A percentile compares a stretch with the other conserved stretches of the same genome.
These are phyloP conservation scores for Phlogophora meticulosa DNA, from an alignment of 2,888 invertebrate species.

Conservation along the genomic window DNA sequence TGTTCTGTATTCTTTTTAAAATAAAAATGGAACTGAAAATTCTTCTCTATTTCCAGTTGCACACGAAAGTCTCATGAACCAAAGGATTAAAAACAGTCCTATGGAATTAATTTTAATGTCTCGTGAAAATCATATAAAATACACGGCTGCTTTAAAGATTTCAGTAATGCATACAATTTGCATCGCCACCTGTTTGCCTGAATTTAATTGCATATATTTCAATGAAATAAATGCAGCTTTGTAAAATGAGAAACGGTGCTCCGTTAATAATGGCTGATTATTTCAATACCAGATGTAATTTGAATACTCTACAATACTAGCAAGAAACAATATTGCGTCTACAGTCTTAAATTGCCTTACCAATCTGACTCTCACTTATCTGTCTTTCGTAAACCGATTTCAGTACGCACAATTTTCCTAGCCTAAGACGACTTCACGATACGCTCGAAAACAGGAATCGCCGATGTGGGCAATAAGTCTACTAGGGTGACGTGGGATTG, in stretches of 20 bases:
- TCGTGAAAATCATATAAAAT: slow-evolving; percentile 32
- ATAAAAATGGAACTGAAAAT: slow-evolving; percentile 36
- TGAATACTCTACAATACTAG: slow-evolving; percentile 15
- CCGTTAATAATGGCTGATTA: slow-evolving; percentile 28
- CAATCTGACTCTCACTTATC: slow-evolving; percentile 1
- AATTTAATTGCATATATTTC: slow-evolving; percentile 43
- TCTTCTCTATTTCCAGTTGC: slow-evolving; percentile 21
- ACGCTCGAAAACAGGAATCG: neutral
- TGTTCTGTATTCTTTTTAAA: slow-evolving; percentile 36
- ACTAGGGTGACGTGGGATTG: neutral
- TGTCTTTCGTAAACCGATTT: neutral
- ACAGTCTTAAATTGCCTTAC: neutral
- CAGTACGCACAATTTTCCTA: neutral
- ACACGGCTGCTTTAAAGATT: slow-evolving; percentile 26
- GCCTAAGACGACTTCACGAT: neutral
- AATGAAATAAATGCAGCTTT: slow-evolving; percentile 34
- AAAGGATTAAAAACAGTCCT: slow-evolving; percentile 29
- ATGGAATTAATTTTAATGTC: slow-evolving; percentile 29
- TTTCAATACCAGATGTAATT: slow-evolving; percentile 33
- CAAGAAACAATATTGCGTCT: neutral
- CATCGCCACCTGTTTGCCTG: slow-evolving; percentile 40
- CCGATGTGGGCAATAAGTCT: neutral
- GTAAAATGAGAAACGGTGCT: slow-evolving; percentile 18
- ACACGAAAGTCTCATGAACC: slow-evolving; percentile 21
- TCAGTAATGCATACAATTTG: slow-evolving; percentile 36